Evolutionary conservation across 2,888 invertebrate genomes (phyloP).

Genomic region (Amorpha juglandis): DNA sequence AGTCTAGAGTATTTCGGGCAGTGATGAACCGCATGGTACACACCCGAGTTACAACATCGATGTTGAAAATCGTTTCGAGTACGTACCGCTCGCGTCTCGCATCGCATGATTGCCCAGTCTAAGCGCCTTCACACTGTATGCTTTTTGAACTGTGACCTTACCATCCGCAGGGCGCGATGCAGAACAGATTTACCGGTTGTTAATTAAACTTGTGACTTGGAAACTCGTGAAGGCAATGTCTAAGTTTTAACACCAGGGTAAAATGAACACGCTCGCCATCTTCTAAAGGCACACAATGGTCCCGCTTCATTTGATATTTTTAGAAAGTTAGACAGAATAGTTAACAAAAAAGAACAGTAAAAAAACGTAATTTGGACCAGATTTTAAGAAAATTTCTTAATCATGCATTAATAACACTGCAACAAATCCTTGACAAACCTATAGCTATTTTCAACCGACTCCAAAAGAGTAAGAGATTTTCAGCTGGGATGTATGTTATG

Average conservation of each 20-base stretch:
- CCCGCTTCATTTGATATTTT: not conserved
- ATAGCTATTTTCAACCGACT: too few relatives aligned
- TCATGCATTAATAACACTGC: too few relatives aligned
- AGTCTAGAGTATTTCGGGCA: too few relatives aligned
- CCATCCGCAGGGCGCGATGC: conserved; percentile 23
- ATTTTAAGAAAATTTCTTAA: too few relatives aligned
- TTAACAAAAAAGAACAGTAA: not conserved
- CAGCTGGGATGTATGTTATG: too few relatives aligned
- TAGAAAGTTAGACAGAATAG: not conserved
- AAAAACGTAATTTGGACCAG: too few relatives aligned
- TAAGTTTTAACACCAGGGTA: conserved; percentile 23
- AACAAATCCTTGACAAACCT: too few relatives aligned
- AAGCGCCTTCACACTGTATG: not conserved
- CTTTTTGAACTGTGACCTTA: not conserved
- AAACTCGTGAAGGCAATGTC: conserved; percentile 30
- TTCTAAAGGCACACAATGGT: not conserved
- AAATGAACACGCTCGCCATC: conserved; percentile 4
- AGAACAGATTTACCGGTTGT: conserved; percentile 36
- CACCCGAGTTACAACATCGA: too few relatives aligned
- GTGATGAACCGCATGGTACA: too few relatives aligned
- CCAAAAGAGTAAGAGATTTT: too few relatives aligned
- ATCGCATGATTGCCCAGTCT: not conserved
- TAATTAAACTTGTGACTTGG: conserved; percentile 39
- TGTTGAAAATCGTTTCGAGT: too few relatives aligned
- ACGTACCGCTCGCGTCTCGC: not conserved